These are phyloP conservation scores for Paratilapia polleni DNA, from an alignment of 2,113 vertebrate genomes.

Conservation along the genomic window DNA sequence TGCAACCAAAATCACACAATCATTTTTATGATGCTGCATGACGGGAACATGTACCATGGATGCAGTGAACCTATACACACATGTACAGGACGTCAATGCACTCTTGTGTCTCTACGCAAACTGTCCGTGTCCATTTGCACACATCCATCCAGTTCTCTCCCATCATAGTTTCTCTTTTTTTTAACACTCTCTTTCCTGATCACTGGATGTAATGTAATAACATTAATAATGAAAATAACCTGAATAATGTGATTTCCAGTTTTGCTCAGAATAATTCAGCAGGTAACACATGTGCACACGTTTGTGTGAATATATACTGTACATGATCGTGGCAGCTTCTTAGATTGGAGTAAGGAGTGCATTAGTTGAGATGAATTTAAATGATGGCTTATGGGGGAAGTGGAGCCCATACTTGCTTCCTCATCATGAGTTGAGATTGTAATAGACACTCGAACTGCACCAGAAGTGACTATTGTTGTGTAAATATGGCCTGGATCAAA, in stretches of 20 bases:
- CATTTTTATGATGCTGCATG: constrained; percentile 25
- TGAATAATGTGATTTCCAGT: constrained; percentile 5
- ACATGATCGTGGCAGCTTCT: constrained; percentile 7
- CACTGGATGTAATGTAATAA: constrained; percentile 23
- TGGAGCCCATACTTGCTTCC: constrained; percentile 10
- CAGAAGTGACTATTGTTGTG: constrained; percentile 68
- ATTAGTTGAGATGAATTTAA: constrained; percentile 57
- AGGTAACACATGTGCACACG: not conserved
- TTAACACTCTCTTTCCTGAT: constrained; percentile 12
- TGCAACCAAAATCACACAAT: constrained; percentile 25
- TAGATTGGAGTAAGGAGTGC: constrained; percentile 53
- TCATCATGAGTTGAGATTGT: constrained; percentile 46
- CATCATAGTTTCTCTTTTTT: not conserved
- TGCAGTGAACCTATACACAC: not conserved
- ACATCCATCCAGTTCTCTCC: not conserved
- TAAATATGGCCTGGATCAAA: constrained; percentile 62
- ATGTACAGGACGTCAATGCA: constrained; percentile 17
- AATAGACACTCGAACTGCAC: constrained; percentile 57
- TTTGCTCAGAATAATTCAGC: not conserved
- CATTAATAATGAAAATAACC: not conserved
- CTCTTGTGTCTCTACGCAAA: not conserved
- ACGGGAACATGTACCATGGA: constrained; percentile 25
- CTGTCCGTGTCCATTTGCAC: not conserved
- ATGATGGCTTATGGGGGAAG: constrained; percentile 42
- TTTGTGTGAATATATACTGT: not conserved